Percentiles rank a stretch among this genome's conserved stretches.
Conservation (phyloP, 2,113 vertebrate genomes). For the Apteryx mantelli region DNA sequence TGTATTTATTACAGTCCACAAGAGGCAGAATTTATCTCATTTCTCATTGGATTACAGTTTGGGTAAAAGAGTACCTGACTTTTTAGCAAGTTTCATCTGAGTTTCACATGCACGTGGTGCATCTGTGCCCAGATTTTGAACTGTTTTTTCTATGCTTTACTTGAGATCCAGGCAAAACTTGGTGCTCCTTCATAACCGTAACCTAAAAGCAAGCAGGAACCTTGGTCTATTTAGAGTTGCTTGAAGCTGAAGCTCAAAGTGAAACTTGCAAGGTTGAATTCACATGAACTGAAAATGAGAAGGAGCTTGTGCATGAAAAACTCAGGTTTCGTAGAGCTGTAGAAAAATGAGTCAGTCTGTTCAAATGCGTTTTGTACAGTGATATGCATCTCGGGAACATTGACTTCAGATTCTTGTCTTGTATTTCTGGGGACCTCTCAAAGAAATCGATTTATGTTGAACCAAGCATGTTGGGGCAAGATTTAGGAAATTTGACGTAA, state of each 20-base stretch:
- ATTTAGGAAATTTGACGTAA: neutral
- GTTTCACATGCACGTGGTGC: accelerated
- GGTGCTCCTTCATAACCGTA: neutral
- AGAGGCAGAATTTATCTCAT: neutral
- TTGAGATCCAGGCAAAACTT: neutral
- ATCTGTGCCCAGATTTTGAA: neutral
- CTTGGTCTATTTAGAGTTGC: neutral
- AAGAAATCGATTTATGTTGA: neutral
- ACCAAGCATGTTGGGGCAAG: neutral
- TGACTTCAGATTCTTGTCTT: neutral
- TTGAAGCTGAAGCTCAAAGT: neutral
- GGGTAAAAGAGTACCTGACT: neutral
- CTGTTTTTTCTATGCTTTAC: neutral
- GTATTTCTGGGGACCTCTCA: neutral
- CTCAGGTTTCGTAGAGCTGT: neutral
- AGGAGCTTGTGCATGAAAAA: neutral
- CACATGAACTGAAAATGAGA: neutral
- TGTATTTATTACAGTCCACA: neutral
- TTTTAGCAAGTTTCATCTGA: neutral
- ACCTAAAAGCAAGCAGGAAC: neutral
- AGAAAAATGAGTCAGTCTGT: accelerated
- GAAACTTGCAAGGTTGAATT: neutral
- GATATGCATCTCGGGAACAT: accelerated
- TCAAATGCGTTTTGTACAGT: neutral
- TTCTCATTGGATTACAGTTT: neutral